Conservation (phyloP, 2,113 vertebrate species). For the Channa maculata region DNA sequence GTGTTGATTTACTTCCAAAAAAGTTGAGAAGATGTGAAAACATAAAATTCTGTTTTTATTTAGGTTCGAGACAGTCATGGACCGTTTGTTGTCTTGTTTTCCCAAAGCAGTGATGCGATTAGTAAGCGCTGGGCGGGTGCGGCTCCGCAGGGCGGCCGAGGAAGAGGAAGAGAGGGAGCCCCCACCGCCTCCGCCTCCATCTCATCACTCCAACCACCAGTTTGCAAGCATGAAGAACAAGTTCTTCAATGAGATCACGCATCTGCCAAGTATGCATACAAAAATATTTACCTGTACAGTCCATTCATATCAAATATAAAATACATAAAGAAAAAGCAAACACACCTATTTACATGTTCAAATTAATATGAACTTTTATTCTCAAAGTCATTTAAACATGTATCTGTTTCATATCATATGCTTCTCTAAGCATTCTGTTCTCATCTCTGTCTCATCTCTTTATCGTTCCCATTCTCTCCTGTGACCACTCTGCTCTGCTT, state of each 20-base stretch:
- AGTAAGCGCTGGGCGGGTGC: constrained; percentile 43
- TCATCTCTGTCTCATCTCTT: constrained; percentile 25
- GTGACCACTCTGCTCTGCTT: constrained; percentile 35
- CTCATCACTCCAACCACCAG: constrained; percentile 79
- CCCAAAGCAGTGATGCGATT: constrained; percentile 72
- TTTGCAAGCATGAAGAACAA: constrained; percentile 83
- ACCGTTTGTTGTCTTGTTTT: background rate
- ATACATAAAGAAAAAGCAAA: background rate
- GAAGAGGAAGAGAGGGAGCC: constrained; percentile 66
- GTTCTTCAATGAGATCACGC: constrained; percentile 84
- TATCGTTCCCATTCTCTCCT: constrained; percentile 30
- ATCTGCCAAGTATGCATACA: constrained; percentile 81
- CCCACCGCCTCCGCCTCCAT: constrained; percentile 44
- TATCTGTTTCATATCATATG: background rate
- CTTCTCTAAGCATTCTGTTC: background rate
- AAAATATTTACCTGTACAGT: background rate
- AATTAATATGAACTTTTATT: too few species aligned
- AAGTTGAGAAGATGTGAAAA: too few species aligned
- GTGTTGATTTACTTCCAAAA: too few species aligned
- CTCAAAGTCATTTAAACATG: too few species aligned
- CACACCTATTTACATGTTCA: background rate
- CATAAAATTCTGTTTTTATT: too few species aligned
- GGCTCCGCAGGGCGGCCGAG: constrained; percentile 72
- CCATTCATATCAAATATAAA: background rate
- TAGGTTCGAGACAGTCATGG: too few species aligned